Conservation (phyloP, 1,140 invertebrate species). For the Drosophila nebulosa region DNA sequence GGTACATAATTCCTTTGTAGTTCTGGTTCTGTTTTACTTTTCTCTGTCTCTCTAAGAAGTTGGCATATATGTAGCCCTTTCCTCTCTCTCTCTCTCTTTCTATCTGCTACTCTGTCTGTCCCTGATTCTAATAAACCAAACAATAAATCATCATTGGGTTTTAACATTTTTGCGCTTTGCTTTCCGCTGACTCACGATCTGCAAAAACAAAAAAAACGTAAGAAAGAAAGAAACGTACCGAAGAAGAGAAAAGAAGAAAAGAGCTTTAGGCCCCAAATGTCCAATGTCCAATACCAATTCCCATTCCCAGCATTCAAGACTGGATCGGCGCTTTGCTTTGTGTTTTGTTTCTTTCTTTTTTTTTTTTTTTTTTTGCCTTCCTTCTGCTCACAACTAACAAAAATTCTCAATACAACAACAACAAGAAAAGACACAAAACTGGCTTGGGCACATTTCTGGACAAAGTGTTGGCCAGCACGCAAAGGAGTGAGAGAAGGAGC, state of each 20-base stretch:
- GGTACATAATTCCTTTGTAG: neutral
- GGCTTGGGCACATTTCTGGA: constrained; percentile 74
- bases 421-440: constrained; percentile 45
- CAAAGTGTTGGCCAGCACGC: constrained; percentile 67
- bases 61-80: neutral
- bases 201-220: constrained; percentile 1
- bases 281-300: constrained; percentile 26
- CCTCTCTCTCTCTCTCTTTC: constrained; percentile 5
- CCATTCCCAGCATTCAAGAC: constrained; percentile 35
- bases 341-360: constrained; percentile 45
- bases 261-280: constrained; percentile 37
- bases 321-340: constrained; percentile 67
- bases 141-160: constrained; percentile 74
- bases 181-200: constrained; percentile 74
- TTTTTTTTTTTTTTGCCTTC: constrained; percentile 28
- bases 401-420: constrained; percentile 57
- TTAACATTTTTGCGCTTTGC: constrained; percentile 65
- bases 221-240: neutral
- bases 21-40: neutral
- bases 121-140: constrained; percentile 67
- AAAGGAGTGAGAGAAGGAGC: constrained; percentile 44
- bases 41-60: neutral
- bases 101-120: constrained; percentile 28
- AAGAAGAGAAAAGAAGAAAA: constrained; percentile 7
- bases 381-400: constrained; percentile 57